Evolutionary conservation across 2,888 invertebrate genomes (phyloP), one percentile per base, ranked within the genome.

Genomic region (Stegana nigrithorax): DNA sequence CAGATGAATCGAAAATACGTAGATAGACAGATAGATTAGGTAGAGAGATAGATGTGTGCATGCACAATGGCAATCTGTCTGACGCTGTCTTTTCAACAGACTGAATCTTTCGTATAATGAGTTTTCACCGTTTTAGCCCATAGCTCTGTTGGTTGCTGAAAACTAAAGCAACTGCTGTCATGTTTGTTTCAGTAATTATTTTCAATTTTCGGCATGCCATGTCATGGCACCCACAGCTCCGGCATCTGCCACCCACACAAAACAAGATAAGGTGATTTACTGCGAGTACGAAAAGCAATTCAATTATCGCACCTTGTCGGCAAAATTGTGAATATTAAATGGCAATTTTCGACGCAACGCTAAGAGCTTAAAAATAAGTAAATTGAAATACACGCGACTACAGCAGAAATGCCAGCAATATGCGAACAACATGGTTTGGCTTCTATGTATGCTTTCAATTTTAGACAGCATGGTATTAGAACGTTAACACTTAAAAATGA

Each of bases 171-270:
- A 59, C 27, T 39, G 36, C 36, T 39, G 59, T 50, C 59, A 51
- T 59, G 50, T 60, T 60, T 60, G 53, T 53, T 39, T 42, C 42
- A 14, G 32, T 12, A 59, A 65, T 59, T 59, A 14, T 62, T 61
- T 63, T 65, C 25, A 68, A 65, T 63, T 65, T 70, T 14, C 58
- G 59, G 62, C 67, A 12, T 23, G 12, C 5, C 25, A 39, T 32
- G 32, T 10, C 10, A 10, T 32, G 32, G 10, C 39, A 19, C 25
- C 25, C 7, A 47, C 25, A 8, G 47, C 47, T 19, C 19, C 21
- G 10, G 23, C 2, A n/a, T 19, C n/a, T 25, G 19, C 47, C 47
- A 23, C 12, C 47, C 62, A 69, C 59, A 71, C n/a, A n/a, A n/a
- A n/a, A n/a, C n/a, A n/a, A n/a, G n/a, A n/a, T n/a, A n/a, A n/a